Evolutionary conservation across 2,113 vertebrate species (phyloP).

Genomic region (Ictalurus furcatus): DNA sequence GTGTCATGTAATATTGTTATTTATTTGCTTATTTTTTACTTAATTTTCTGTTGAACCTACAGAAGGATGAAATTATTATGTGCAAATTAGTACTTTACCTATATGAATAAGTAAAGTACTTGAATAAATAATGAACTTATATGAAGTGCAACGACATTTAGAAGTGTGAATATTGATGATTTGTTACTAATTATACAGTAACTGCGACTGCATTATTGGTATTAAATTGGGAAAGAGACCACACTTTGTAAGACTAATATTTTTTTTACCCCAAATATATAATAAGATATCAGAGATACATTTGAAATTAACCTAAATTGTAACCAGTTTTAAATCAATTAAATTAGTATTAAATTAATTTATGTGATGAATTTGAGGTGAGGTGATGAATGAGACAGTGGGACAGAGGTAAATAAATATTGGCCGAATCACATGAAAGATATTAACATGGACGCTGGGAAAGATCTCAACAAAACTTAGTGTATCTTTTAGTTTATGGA

Average conservation of each 20-base stretch:
- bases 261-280: background rate
- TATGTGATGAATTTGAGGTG: background rate
- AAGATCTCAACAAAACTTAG: background rate
- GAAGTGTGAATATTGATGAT: background rate
- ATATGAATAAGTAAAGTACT: background rate
- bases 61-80: background rate
- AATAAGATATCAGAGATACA: background rate
- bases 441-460: background rate
- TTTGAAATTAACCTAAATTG: background rate
- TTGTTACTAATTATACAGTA: background rate
- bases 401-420: background rate
- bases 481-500: background rate
- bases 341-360: background rate
- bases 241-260: background rate
- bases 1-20: background rate
- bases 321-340: background rate
- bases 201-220: background rate
- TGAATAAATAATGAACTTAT: no score
- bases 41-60: background rate
- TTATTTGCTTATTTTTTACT: background rate
- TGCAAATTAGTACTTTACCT: background rate
- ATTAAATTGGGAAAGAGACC: background rate
- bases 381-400: background rate
- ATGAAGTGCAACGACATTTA: background rate
- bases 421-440: background rate